These are phyloP conservation scores for Pseudorectes ferrugineus DNA, from an alignment of 2,113 vertebrate genomes.

Conservation along the genomic window DNA sequence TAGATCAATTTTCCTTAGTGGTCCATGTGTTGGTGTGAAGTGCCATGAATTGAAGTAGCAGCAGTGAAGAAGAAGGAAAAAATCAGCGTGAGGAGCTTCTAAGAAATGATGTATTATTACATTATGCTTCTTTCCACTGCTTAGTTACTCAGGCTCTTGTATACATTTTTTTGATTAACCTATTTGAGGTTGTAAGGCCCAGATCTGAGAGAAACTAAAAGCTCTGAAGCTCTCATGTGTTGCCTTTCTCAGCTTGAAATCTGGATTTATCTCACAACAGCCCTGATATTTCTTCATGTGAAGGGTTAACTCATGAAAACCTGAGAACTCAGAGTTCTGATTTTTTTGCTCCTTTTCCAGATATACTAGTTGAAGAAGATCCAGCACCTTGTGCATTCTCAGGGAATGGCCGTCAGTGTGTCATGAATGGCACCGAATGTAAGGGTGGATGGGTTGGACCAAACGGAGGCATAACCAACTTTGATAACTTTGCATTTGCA, in stretches of 20 bases:
- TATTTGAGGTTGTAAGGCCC: background rate
- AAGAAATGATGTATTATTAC: background rate
- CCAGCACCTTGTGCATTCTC: constrained; percentile 95
- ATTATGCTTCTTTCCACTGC: background rate
- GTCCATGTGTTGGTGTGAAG: background rate
- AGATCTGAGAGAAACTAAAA: background rate
- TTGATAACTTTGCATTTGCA: constrained; percentile 98
- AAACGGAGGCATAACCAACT: constrained; percentile 97
- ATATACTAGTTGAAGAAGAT: constrained; percentile 88
- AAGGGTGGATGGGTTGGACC: constrained; percentile 95
- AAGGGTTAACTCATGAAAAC: background rate
- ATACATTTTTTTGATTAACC: background rate
- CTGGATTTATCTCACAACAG: background rate
- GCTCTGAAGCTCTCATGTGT: background rate
- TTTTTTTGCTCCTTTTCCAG: constrained; percentile 60
- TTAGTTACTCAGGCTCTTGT: background rate
- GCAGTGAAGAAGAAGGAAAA: background rate
- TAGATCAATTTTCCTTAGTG: background rate
- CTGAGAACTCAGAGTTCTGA: background rate
- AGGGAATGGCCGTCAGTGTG: constrained; percentile 92
- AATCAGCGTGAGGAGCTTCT: background rate
- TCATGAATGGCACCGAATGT: constrained; percentile 90
- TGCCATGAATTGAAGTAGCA: background rate
- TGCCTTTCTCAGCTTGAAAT: background rate
- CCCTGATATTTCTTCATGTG: background rate